Percentiles rank a stretch among this genome's conserved stretches.
These are phyloP conservation scores for Pseudopodoces humilis DNA, from an alignment of 2,113 vertebrate genomes.

Conservation along the genomic window DNA sequence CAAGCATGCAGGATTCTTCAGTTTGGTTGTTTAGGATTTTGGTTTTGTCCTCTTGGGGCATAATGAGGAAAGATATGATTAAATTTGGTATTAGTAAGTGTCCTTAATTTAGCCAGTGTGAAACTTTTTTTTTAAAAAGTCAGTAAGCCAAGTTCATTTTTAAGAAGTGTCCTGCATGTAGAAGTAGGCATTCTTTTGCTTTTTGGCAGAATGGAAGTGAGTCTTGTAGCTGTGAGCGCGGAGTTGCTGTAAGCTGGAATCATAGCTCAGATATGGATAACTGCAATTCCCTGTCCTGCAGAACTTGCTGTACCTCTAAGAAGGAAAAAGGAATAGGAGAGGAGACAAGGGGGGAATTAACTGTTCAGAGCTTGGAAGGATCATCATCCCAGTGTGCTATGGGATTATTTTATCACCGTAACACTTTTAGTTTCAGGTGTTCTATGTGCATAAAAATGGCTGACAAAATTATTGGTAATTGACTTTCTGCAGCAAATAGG, in stretches of 20 bases:
- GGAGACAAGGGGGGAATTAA: neutral
- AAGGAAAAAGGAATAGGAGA: neutral
- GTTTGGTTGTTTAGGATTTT: neutral
- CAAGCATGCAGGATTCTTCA: neutral
- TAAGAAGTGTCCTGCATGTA: neutral
- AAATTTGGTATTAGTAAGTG: neutral
- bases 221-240: neutral
- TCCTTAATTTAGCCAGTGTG: neutral
- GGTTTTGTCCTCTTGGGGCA: neutral
- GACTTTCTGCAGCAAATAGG: neutral
- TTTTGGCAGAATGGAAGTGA: neutral
- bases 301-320: neutral
- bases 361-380: neutral
- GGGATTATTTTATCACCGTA: neutral
- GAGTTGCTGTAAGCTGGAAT: neutral
- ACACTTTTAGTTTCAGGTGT: neutral
- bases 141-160: neutral
- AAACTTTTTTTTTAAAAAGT: neutral
- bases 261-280: neutral
- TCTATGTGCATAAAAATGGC: neutral
- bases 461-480: neutral
- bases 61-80: neutral
- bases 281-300: neutral
- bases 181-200: neutral
- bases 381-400: neutral